These are phyloP conservation scores for Ochotona curzoniae DNA, from an alignment of 2,113 vertebrate species.

Conservation along the genomic window DNA sequence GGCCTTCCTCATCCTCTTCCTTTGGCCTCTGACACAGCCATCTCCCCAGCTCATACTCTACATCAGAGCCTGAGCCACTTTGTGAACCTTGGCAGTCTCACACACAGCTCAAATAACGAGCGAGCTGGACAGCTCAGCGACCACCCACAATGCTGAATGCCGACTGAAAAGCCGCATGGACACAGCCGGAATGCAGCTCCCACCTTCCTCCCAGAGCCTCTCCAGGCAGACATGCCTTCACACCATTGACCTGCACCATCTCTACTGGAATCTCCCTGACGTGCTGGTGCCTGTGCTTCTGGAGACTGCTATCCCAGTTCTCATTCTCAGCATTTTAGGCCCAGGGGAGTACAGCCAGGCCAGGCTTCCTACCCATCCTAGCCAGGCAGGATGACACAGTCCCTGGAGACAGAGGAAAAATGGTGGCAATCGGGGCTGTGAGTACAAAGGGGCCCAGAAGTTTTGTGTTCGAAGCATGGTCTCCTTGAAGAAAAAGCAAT, in stretches of 20 bases:
- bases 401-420: background rate
- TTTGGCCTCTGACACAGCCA: background rate
- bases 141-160: background rate
- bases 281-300: background rate
- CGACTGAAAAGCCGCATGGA: background rate
- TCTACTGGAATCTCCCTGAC: accelerated
- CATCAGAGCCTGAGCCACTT: background rate
- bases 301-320: accelerated
- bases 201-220: background rate
- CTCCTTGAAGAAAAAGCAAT: background rate
- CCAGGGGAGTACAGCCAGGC: too few species aligned
- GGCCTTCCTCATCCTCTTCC: background rate
- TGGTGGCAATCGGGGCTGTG: background rate
- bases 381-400: background rate
- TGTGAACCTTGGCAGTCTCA: background rate
- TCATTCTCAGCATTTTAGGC: accelerated
- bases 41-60: background rate
- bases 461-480: too few species aligned
- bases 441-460: background rate
- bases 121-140: background rate
- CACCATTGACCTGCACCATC: background rate
- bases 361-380: background rate
- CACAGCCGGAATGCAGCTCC: background rate
- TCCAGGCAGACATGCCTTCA: constrained; percentile 23
- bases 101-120: background rate